Base-by-base conservation (phyloP, 2,888 invertebrate species). In the Spodoptera exigua region DNA sequence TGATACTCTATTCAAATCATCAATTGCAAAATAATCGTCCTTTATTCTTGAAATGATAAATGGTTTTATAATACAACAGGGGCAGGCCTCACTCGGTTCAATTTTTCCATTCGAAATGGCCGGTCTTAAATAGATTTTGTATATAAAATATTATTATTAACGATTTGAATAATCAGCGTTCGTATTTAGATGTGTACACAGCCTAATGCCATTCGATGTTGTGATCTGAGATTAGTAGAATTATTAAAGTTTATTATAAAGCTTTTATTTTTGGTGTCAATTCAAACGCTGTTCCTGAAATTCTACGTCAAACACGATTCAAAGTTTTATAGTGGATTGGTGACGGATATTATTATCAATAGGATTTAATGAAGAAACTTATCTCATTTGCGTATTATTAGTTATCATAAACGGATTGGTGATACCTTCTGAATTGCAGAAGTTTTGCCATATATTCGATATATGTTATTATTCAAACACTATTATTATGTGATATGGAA, bases 211-310 rank as follows among this genome's bases (percentile, higher is more conserved):
- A 64, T 67, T 71, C 56, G 61, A 69, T 76, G 66, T 70, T 63
- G 63, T 70, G 52, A 65, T 72, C 61, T 71, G 79, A 82, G 75
- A 79, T 82, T 81, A 77, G 59, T 80, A 79, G 70, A 61, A 59
- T 70, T 62, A 79, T 74, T 71, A 74, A 64, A 63, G 56, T 67
- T 68, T 63, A 49, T 27, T 48, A 74, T 37, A 7, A 67, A 61
- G 40, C 55, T 59, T 61, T 54, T 7, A 34, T 41, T 52, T 14
- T 9, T 14, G 10, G 14, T 58, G 66, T 54, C 40, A 36, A 36
- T 60, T 54, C 11, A 27, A 18, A 21, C 0, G 11, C 27, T 45
- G 17, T 32, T 13, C 11, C 5, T 45, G 17, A 54, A 41, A 16
- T 13, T 14, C 17, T 34, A 11, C 17, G 9, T 32, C 14, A 34